Evolutionary conservation across 1,140 invertebrate species (phyloP).

Genomic region (Drosophila virilis): DNA sequence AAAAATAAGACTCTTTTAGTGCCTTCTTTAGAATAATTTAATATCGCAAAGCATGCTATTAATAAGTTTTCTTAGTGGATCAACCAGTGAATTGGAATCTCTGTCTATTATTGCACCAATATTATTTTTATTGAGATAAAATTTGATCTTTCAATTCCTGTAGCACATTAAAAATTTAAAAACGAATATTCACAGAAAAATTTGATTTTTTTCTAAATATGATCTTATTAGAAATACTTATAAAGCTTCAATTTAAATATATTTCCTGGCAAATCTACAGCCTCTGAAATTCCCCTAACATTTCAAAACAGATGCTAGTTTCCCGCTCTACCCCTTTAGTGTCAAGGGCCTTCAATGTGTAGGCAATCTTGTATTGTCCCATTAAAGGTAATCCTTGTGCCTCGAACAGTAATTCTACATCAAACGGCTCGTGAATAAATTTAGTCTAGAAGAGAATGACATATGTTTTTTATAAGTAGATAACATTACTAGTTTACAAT

Average conservation of each 20-base stretch:
- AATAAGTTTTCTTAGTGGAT: too few relatives aligned
- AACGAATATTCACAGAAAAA: too few relatives aligned
- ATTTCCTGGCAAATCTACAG: background rate
- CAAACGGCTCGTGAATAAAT: background rate
- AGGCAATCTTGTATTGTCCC: background rate
- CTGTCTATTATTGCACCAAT: too few relatives aligned
- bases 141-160: too few relatives aligned
- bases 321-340: background rate
- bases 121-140: too few relatives aligned
- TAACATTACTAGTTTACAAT: background rate
- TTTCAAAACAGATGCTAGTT: background rate
- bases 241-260: background rate
- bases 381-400: background rate
- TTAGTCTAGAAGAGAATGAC: background rate
- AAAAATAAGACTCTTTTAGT: too few relatives aligned
- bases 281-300: background rate
- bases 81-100: too few relatives aligned
- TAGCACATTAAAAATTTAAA: too few relatives aligned
- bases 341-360: background rate
- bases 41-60: too few relatives aligned
- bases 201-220: too few relatives aligned
- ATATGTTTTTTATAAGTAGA: background rate
- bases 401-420: background rate
- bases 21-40: too few relatives aligned
- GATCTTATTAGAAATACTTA: too few relatives aligned